A percentile compares a stretch with the other conserved stretches of the same genome.
Conservation (phyloP, 2,113 vertebrate genomes). For the Halichoeres trimaculatus region DNA sequence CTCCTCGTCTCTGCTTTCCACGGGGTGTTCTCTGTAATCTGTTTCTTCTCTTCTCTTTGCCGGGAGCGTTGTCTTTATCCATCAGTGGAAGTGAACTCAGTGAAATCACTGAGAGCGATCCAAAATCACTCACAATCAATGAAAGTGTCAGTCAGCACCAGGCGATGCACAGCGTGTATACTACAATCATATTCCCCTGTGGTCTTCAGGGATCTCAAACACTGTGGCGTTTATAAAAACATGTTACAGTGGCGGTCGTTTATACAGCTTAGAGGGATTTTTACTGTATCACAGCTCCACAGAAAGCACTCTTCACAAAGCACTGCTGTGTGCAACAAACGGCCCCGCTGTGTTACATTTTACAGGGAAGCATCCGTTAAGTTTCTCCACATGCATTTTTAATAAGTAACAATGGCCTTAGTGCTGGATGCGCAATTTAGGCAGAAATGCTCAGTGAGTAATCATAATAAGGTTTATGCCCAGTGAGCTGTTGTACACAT, state of each 20-base stretch:
- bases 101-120: conserved; percentile 26
- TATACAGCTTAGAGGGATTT: conserved; percentile 15
- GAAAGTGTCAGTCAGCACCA: conserved; percentile 15
- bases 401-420: conserved; percentile 37
- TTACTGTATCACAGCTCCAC: conserved; percentile 26
- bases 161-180: neutral
- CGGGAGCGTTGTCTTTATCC: conserved; percentile 12
- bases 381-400: conserved; percentile 42
- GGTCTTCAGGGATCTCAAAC: conserved; percentile 1
- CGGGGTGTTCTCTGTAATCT: neutral
- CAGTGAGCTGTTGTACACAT: neutral
- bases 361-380: conserved; percentile 13
- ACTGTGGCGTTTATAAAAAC: neutral
- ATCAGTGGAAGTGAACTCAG: conserved; percentile 13
- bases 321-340: conserved; percentile 9
- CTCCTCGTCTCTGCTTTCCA: neutral
- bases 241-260: neutral
- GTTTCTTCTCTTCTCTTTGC: neutral
- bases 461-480: conserved; percentile 28
- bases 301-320: conserved; percentile 23
- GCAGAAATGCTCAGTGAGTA: conserved; percentile 30
- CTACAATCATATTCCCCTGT: neutral
- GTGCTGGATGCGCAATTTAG: conserved; percentile 25
- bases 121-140: conserved; percentile 37
- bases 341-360: neutral